These are phyloP conservation scores for Hystrix brachyura DNA, from an alignment of 2,113 vertebrate species.

Conservation along the genomic window DNA sequence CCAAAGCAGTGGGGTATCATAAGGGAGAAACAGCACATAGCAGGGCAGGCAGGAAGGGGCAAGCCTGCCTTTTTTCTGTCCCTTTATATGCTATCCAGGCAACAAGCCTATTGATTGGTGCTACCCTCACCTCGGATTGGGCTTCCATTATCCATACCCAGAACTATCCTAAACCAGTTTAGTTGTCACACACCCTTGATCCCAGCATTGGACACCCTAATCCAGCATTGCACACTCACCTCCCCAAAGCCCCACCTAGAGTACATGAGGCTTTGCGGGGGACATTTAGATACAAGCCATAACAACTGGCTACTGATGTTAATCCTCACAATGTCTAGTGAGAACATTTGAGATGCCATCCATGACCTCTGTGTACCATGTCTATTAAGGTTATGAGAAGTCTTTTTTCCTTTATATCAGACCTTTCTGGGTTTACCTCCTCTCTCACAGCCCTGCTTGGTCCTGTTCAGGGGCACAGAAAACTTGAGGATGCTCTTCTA, in stretches of 20 bases:
- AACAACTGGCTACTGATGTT: not conserved
- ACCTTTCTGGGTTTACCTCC: no score
- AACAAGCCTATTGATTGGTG: not conserved
- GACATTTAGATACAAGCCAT: not conserved
- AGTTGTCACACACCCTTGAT: not conserved
- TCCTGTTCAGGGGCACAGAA: not conserved
- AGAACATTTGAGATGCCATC: not conserved
- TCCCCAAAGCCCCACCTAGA: not conserved
- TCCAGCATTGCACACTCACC: not conserved
- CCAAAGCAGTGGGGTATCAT: not conserved
- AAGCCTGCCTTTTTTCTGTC: not conserved
- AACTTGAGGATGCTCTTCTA: not conserved
- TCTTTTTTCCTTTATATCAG: not conserved
- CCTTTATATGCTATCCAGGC: not conserved
- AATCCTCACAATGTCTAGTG: not conserved
- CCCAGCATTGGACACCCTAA: not conserved
- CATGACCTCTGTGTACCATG: rapidly evolving
- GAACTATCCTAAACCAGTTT: not conserved
- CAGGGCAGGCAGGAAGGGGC: not conserved
- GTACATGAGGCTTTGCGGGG: not conserved
- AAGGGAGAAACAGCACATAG: not conserved
- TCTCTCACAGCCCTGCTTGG: not conserved
- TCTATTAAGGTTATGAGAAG: not conserved
- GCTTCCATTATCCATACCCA: not conserved
- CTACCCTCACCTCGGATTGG: not conserved